Base-by-base conservation (phyloP, 2,888 invertebrate species). In the Hydroisotoma schaefferi region DNA sequence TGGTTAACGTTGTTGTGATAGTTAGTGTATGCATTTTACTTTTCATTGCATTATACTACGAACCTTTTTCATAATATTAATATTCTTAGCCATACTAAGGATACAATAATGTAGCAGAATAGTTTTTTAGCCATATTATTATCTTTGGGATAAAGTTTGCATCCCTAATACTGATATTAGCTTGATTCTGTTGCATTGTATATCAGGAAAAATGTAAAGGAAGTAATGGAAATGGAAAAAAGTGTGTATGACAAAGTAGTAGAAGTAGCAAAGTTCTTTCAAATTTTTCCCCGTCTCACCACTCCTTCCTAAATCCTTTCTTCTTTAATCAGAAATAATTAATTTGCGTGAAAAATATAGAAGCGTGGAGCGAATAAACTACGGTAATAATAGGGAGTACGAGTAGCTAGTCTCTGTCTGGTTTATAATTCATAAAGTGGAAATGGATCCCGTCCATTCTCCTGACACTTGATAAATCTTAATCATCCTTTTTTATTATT, bases 311-410 rank as follows among this genome's bases (percentile, higher is more conserved):
- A 40, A 40, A 15, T 40, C 40, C n/a, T 8, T 40, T 40, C 40
- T 66, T 60, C 60, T 66, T 59, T 65, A 68, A 70, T 70, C 67
- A 67, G 63, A 65, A 66, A 60, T 70, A 68, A 70, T 70, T 67
- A 67, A 65, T 66, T 60, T 61, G 57, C 63, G 63, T 66, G 65
- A 65, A 63, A 67, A 59, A 52, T 40, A 5, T 40, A 40, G 8
- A 33, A 52, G 37, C 25, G 49, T 49, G 49, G 49, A 49, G 12
- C 18, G 15, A 18, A 28, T 5, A 46, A 20, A 25, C 25, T 46
- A 12, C 12, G 8, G 33, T 33, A 33, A 12, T 8, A 33, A 12
- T 33, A 33, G 33, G 33, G 8, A 33, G 20, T 43, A 18, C 43
- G n/a, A 18, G 43, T 43, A n/a, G 43, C n/a, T 33, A 12, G 33